phyloP scores from a whole-genome alignment of 2,113 vertebrate species.

The Lonchura striata region DNA sequence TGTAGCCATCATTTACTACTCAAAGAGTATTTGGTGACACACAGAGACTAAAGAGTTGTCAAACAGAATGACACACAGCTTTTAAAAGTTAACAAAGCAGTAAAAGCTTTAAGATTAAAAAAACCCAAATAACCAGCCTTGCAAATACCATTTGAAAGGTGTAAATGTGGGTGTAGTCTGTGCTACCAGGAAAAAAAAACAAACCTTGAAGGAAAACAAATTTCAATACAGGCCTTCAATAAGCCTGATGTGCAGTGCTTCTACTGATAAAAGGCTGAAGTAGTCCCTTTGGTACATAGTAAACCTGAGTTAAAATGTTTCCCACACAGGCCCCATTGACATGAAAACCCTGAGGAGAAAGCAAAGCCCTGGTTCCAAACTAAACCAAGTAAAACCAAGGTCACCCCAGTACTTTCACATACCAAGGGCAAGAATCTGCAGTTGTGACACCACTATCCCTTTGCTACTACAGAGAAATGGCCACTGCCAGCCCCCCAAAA shows the following conservation, averaged over 20 bases:
- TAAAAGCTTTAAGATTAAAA: not conserved
- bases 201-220: not conserved
- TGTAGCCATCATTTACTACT: not conserved
- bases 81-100: not conserved
- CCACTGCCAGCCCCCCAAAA: not conserved
- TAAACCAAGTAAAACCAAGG: not conserved
- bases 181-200: not conserved
- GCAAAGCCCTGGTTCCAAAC: not conserved
- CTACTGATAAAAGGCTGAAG: not conserved
- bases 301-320: not conserved
- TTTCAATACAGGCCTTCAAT: not conserved
- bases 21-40: not conserved
- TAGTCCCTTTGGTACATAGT: not conserved
- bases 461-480: not conserved
- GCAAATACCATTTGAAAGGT: not conserved
- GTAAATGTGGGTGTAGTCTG: not conserved
- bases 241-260: not conserved
- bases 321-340: not conserved
- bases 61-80: not conserved
- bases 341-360: not conserved
- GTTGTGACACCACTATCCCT: not conserved
- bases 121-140: not conserved
- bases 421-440: not conserved
- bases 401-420: not conserved
- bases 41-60: not conserved